Percentiles rank a stretch among this genome's conserved stretches.
phyloP scores from a whole-genome alignment of 1,140 invertebrate genomes.

The Drosophila azteca region DNA sequence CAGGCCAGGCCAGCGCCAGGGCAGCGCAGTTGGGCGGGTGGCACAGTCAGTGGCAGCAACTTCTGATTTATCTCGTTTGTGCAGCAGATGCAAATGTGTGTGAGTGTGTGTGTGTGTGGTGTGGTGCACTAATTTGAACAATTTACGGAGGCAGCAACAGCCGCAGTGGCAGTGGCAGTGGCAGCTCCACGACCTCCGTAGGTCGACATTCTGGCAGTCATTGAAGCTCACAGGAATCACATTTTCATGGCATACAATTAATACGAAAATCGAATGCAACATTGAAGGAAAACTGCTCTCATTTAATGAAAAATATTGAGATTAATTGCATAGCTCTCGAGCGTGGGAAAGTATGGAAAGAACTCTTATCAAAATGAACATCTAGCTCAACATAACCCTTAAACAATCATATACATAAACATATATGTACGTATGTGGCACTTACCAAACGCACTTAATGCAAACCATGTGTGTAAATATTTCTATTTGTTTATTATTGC shows the following conservation, averaged over 20 bases:
- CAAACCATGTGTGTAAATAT: conserved; percentile 20
- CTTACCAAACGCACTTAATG: conserved; percentile 14
- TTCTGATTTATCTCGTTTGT: conserved; percentile 48
- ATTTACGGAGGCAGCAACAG: conserved; percentile 5
- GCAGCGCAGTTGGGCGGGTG: neutral
- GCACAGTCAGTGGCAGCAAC: neutral
- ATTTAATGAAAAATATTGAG: conserved; percentile 33
- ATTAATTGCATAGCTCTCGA: neutral
- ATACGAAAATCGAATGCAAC: conserved; percentile 4
- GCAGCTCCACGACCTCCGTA: too few relatives aligned
- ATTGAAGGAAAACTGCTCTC: conserved; percentile 1
- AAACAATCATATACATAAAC: neutral
- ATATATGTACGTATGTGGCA: neutral
- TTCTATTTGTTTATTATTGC: conserved; percentile 51
- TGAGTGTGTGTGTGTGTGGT: conserved; percentile 1
- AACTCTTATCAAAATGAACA: conserved; percentile 9
- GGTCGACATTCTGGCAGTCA: conserved; percentile 15
- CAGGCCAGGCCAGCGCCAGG: too few relatives aligned
- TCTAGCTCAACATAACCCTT: neutral
- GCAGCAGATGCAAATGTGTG: conserved; percentile 27
- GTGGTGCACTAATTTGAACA: conserved; percentile 35
- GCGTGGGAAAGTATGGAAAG: conserved; percentile 1
- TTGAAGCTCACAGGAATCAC: conserved; percentile 30
- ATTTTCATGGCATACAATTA: conserved; percentile 38
- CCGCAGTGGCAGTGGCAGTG: neutral